Conservation (phyloP, 2,113 vertebrate genomes). For the Thryonomys swinderianus region DNA sequence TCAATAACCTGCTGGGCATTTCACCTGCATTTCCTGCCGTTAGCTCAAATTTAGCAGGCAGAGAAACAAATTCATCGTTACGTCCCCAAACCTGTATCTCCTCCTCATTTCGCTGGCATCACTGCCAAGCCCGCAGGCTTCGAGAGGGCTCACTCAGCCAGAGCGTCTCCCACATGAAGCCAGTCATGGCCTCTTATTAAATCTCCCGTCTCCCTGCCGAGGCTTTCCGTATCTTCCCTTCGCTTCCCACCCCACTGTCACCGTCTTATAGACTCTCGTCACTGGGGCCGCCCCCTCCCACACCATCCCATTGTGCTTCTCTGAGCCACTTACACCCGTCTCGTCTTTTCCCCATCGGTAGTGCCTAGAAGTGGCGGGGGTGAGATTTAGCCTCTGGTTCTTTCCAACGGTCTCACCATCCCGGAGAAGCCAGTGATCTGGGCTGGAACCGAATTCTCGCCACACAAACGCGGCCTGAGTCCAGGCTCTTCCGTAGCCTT, state of each 20-base stretch:
- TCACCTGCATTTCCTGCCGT: neutral
- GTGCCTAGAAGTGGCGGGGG: neutral
- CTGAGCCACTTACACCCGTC: neutral
- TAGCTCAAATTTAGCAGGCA: neutral
- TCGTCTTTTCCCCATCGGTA: neutral
- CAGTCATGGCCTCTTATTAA: neutral
- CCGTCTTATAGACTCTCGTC: neutral
- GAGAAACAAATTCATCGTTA: neutral
- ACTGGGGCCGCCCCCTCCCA: neutral
- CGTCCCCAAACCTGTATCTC: neutral
- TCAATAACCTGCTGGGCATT: neutral
- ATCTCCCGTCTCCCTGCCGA: neutral
- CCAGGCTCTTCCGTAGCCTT: neutral
- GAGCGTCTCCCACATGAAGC: neutral
- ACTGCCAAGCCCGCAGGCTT: neutral
- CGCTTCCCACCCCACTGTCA: fast-evolving
- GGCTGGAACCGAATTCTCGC: neutral
- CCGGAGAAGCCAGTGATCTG: neutral
- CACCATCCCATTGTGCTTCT: fast-evolving
- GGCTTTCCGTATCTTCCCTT: neutral
- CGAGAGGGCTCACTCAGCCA: neutral
- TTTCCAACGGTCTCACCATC: neutral
- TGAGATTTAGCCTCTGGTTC: neutral
- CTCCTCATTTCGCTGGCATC: neutral
- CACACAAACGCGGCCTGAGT: fast-evolving